Evolutionary conservation across 2,888 invertebrate species (phyloP).

Genomic region (Pyrrhosoma nymphula): DNA sequence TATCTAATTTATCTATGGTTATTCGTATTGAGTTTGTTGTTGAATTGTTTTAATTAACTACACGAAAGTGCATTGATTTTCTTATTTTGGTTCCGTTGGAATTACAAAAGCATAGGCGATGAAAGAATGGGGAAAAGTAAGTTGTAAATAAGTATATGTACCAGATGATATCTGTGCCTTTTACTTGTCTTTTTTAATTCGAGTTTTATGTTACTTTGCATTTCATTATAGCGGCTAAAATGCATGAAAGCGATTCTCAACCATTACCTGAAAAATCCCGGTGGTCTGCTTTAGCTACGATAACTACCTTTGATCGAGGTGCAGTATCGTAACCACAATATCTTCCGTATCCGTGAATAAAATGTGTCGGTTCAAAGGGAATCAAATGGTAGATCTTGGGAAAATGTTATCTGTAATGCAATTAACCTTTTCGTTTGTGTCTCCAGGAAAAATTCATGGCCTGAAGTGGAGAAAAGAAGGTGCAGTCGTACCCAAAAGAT

Average conservation of each 20-base stretch:
- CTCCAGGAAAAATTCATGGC: background rate
- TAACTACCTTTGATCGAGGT: constrained; percentile 58
- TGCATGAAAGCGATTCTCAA: constrained; percentile 32
- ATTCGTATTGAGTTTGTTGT: no score
- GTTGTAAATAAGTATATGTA: background rate
- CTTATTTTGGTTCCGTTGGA: no score
- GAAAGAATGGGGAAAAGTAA: background rate
- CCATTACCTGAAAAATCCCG: background rate
- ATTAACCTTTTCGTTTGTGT: background rate
- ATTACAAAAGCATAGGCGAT: no score
- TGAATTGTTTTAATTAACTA: no score
- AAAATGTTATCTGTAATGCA: no score
- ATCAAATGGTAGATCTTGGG: background rate
- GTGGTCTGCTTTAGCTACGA: constrained; percentile 31
- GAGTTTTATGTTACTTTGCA: no score
- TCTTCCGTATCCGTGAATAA: no score
- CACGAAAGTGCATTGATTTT: no score
- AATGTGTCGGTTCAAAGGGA: background rate
- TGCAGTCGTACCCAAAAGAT: background rate
- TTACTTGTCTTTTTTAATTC: no score
- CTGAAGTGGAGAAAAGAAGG: constrained; percentile 40
- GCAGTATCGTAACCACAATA: background rate
- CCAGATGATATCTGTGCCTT: background rate
- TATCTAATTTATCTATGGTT: no score
- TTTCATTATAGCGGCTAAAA: constrained; percentile 1